Percentiles rank a stretch among this genome's conserved stretches.
These are phyloP conservation scores for Borostomias antarcticus DNA, from an alignment of 2,797 vertebrate genomes.

Conservation along the genomic window DNA sequence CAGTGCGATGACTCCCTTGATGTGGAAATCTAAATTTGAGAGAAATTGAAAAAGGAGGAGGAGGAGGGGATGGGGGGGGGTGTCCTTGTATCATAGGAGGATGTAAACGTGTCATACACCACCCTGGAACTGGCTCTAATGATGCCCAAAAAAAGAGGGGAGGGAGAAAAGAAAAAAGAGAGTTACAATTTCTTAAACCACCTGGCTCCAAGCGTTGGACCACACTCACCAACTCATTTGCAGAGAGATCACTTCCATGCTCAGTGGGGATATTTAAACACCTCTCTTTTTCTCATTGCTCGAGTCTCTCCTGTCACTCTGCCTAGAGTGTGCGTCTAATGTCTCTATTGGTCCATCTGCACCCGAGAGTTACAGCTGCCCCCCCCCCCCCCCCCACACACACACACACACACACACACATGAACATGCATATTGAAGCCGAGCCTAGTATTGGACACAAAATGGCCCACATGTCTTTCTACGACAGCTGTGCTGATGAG, in stretches of 20 bases:
- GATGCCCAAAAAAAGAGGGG: conserved; percentile 32
- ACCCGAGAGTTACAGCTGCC: no score
- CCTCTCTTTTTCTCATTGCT: not conserved
- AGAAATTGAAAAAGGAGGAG: conserved; percentile 57
- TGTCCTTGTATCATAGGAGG: conserved; percentile 62
- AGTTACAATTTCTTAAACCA: conserved; percentile 34
- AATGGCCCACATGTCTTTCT: no score
- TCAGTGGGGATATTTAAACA: not conserved
- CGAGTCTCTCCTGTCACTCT: no score
- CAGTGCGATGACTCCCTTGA: conserved; percentile 62
- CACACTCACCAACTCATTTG: conserved; percentile 10
- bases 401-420: no score
- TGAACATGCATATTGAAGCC: no score
- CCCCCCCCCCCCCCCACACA: no score
- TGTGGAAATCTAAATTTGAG: conserved; percentile 70
- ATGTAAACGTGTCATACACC: conserved; percentile 55
- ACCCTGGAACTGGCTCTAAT: conserved; percentile 44
- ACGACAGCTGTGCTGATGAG: no score
- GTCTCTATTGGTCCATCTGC: no score
- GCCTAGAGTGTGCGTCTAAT: no score
- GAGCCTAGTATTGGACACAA: no score
- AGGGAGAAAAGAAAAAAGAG: conserved; percentile 20
- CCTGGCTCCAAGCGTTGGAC: conserved; percentile 21
- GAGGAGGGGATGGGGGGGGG: conserved; percentile 41
- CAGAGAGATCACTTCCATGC: conserved; percentile 1